Evolutionary conservation across 1,140 invertebrate genomes (phyloP).

Genomic region (Sycobia sp.): DNA sequence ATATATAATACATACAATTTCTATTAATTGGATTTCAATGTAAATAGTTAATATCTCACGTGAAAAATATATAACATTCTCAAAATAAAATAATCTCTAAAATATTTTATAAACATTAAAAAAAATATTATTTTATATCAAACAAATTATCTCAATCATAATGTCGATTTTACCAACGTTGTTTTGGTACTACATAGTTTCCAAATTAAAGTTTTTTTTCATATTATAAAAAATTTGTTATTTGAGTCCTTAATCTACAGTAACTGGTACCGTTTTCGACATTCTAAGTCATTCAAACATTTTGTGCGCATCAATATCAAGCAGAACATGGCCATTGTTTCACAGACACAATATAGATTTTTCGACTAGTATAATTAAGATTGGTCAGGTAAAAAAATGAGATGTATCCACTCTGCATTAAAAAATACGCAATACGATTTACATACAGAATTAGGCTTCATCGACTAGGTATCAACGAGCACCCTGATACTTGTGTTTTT

Average conservation of each 20-base stretch:
- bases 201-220: slow-evolving; percentile 25
- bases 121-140: slow-evolving; percentile 19
- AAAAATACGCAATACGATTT: no score
- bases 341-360: slow-evolving; percentile 28
- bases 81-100: slow-evolving; percentile 32
- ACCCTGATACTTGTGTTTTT: slow-evolving; percentile 33
- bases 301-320: slow-evolving; percentile 26
- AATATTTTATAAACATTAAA: slow-evolving; percentile 11
- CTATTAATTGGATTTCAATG: not conserved
- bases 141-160: slow-evolving; percentile 4
- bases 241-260: slow-evolving; percentile 23
- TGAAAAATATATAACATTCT: slow-evolving; percentile 9
- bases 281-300: slow-evolving; percentile 15
- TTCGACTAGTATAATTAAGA: slow-evolving; percentile 38
- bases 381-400: slow-evolving; percentile 8
- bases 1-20: slow-evolving; percentile 4
- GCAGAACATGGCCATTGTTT: slow-evolving; percentile 17
- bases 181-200: slow-evolving; percentile 27
- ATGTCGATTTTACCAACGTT: slow-evolving; percentile 18
- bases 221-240: slow-evolving; percentile 30
- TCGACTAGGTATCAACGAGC: slow-evolving; percentile 45
- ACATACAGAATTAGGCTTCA: not conserved
- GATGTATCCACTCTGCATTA: not conserved
- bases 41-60: slow-evolving; percentile 4
- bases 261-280: slow-evolving; percentile 25